A percentile compares a stretch with the other conserved stretches of the same genome.
Evolutionary conservation across 2,113 vertebrate species (phyloP).

Genomic region (Mastomys coucha): DNA sequence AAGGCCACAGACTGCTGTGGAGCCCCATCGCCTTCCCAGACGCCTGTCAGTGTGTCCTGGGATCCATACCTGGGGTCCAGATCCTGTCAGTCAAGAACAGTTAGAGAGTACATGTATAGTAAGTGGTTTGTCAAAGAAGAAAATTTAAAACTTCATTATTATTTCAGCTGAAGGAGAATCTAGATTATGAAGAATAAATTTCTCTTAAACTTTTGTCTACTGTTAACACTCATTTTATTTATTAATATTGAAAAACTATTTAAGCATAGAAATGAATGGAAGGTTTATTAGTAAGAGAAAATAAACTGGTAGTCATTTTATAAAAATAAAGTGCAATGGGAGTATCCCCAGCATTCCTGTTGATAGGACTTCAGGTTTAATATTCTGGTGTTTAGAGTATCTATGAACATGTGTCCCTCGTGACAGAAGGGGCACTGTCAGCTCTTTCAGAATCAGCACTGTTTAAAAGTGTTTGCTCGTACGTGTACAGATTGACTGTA

Average conservation of each 20-base stretch:
- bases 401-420: conserved; percentile 45
- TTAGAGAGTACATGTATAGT: conserved; percentile 5
- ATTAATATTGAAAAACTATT: conserved; percentile 47
- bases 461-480: conserved; percentile 72
- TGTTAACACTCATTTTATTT: conserved; percentile 54
- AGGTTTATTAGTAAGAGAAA: conserved; percentile 61
- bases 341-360: conserved; percentile 76
- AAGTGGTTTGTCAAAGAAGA: conserved; percentile 44
- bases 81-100: conserved; percentile 64
- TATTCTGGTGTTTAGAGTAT: conserved; percentile 73
- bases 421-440: conserved; percentile 61
- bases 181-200: conserved; percentile 43
- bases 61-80: conserved; percentile 37
- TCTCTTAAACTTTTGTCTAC: conserved; percentile 58
- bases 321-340: conserved; percentile 71
- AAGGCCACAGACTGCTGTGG: conserved; percentile 74
- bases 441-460: conserved; percentile 72
- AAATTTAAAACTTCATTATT: conserved; percentile 19
- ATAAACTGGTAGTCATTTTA: conserved; percentile 58
- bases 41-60: conserved; percentile 46
- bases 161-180: conserved; percentile 48
- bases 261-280: conserved; percentile 40
- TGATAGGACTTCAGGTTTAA: conserved; percentile 57
- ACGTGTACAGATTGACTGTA: conserved; percentile 77
- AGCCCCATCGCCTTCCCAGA: conserved; percentile 82